These are phyloP conservation scores for Diachasma alloeum DNA, from an alignment of 1,140 invertebrate species.

Conservation along the genomic window DNA sequence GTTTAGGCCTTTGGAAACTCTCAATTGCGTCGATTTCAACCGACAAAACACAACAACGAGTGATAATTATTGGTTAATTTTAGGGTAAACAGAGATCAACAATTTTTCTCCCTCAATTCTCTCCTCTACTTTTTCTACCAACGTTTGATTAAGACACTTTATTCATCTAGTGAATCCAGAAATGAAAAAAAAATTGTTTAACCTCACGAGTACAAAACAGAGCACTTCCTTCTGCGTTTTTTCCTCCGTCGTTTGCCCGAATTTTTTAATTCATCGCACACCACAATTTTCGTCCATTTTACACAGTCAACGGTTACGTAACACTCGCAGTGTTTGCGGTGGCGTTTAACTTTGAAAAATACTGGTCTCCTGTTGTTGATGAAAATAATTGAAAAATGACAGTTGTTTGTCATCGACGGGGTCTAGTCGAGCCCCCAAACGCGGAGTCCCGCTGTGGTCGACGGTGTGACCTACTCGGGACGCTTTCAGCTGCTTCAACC, in stretches of 20 bases:
- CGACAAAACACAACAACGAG: not conserved
- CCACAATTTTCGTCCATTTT: not conserved
- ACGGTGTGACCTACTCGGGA: constrained; percentile 61
- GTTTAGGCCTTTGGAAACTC: constrained; percentile 11
- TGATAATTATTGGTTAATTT: not conserved
- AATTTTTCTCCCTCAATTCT: not conserved
- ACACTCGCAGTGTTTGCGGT: constrained; percentile 19
- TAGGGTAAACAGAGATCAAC: not conserved
- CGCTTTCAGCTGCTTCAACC: constrained; percentile 61
- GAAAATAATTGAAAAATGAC: not conserved
- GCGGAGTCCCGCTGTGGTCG: constrained; percentile 54
- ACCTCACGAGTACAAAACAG: not conserved
- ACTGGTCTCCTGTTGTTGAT: not conserved
- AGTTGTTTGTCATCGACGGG: constrained; percentile 29
- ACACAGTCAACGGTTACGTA: not conserved
- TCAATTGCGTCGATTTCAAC: not conserved
- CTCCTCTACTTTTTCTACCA: not conserved
- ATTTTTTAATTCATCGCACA: not conserved
- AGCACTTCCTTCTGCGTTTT: not conserved
- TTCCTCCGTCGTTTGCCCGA: not conserved
- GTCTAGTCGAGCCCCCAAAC: constrained; percentile 45
- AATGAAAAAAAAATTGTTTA: not conserved
- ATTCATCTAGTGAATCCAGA: not conserved
- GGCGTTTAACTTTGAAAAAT: not conserved
- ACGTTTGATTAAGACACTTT: not conserved